Evolutionary conservation across 2,113 vertebrate species (phyloP).

Genomic region (Hemiprocne comata): DNA sequence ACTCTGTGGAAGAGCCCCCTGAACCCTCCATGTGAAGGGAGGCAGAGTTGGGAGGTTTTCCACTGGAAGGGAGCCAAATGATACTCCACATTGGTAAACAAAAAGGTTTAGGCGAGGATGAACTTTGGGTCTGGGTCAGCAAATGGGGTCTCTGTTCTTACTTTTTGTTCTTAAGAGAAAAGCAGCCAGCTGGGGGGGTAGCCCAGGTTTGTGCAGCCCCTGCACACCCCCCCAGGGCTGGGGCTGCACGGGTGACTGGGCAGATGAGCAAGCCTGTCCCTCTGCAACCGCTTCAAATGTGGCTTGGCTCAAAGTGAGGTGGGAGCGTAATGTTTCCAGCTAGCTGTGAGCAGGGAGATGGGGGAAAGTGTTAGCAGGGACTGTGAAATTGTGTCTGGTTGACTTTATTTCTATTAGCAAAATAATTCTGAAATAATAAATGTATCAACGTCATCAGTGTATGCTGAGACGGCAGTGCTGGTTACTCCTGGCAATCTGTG

Average conservation of each 20-base stretch:
- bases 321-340: background rate
- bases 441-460: background rate
- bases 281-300: background rate
- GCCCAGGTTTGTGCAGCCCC: background rate
- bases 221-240: background rate
- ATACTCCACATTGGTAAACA: background rate
- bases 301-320: background rate
- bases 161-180: background rate
- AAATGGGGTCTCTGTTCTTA: background rate
- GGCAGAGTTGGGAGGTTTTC: background rate
- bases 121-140: background rate
- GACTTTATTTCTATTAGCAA: background rate
- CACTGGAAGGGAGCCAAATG: fast-evolving
- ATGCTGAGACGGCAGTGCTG: background rate
- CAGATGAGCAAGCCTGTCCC: background rate
- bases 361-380: background rate
- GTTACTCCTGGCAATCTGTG: background rate
- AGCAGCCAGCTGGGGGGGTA: background rate
- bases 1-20: background rate
- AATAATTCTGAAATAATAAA: background rate
- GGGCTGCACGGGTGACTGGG: fast-evolving
- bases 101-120: background rate
- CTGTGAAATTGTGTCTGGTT: background rate
- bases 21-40: fast-evolving
- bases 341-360: background rate